Evolutionary conservation across 2,113 vertebrate species (phyloP).

Genomic region (Gulo gulo): DNA sequence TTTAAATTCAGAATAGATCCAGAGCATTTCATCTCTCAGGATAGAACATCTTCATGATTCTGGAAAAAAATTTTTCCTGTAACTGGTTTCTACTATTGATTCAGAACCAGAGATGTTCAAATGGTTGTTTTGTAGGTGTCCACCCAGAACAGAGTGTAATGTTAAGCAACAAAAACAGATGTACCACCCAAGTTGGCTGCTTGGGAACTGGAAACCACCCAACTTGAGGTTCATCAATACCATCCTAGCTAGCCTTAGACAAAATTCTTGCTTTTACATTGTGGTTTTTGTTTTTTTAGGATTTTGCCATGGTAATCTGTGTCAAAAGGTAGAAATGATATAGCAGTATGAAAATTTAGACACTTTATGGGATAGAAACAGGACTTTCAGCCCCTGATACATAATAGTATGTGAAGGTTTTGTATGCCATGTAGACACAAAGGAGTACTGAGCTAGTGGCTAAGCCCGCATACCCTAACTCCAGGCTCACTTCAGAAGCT

Average conservation of each 20-base stretch:
- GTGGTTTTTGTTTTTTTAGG: not conserved
- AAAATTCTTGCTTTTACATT: not conserved
- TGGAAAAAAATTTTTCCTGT: not conserved
- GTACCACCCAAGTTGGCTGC: not conserved
- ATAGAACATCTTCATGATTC: not conserved
- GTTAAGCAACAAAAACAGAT: not conserved
- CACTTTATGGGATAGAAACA: not conserved
- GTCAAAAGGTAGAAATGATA: not conserved
- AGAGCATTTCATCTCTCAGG: not conserved
- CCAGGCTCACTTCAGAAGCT: not conserved
- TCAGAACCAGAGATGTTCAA: not conserved
- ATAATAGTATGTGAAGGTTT: not conserved
- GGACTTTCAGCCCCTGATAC: not conserved
- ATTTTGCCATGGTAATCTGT: not conserved
- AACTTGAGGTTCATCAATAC: not conserved
- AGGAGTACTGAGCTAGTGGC: not conserved
- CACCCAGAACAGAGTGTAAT: not conserved
- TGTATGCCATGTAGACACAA: not conserved
- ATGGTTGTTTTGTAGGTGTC: not conserved
- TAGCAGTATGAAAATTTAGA: not conserved
- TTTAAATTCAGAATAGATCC: not conserved
- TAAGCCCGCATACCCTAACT: not conserved
- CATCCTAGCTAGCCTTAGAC: not conserved
- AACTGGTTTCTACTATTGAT: not conserved
- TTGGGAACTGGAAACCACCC: not conserved